Conservation (phyloP, 1,140 invertebrate genomes). For the Olivierus martensii region DNA sequence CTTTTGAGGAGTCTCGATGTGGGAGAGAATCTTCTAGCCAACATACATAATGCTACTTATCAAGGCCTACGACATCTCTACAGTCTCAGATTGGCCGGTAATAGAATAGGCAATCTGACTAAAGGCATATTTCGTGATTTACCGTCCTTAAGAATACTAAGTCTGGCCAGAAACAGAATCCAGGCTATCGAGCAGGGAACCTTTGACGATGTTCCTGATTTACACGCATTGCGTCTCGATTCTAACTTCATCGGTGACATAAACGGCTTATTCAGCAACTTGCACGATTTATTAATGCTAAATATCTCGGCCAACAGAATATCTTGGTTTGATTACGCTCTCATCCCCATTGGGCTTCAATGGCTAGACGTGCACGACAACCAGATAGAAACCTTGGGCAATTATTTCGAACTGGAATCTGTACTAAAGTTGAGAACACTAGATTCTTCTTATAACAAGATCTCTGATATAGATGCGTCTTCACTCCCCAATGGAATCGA, state of each 20-base stretch:
- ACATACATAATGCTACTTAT: slow-evolving; percentile 61
- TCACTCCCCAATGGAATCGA: slow-evolving; percentile 63
- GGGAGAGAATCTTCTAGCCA: slow-evolving; percentile 60
- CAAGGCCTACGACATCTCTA: slow-evolving; percentile 60
- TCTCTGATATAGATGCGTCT: slow-evolving; percentile 51
- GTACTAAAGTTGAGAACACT: slow-evolving; percentile 57
- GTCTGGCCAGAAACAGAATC: slow-evolving; percentile 73
- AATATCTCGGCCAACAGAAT: slow-evolving; percentile 84
- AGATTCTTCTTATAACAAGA: slow-evolving; percentile 67
- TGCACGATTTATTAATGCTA: slow-evolving; percentile 67
- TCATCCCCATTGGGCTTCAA: slow-evolving; percentile 62
- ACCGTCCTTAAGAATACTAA: slow-evolving; percentile 68
- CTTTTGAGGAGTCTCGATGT: slow-evolving; percentile 62
- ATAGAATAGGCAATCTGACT: slow-evolving; percentile 71
- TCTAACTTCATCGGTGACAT: slow-evolving; percentile 71
- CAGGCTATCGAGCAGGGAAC: slow-evolving; percentile 61
- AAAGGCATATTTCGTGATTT: slow-evolving; percentile 63
- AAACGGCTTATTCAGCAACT: slow-evolving; percentile 64
- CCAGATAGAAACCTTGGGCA: slow-evolving; percentile 63
- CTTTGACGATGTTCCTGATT: slow-evolving; percentile 58
- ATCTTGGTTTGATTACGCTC: slow-evolving; percentile 76
- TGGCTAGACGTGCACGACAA: slow-evolving; percentile 86
- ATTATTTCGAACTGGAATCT: slow-evolving; percentile 60
- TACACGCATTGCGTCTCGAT: slow-evolving; percentile 74
- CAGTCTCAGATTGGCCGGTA: slow-evolving; percentile 72